phyloP scores from a whole-genome alignment of 2,113 vertebrate genomes.

The Chrysochloris asiatica region DNA sequence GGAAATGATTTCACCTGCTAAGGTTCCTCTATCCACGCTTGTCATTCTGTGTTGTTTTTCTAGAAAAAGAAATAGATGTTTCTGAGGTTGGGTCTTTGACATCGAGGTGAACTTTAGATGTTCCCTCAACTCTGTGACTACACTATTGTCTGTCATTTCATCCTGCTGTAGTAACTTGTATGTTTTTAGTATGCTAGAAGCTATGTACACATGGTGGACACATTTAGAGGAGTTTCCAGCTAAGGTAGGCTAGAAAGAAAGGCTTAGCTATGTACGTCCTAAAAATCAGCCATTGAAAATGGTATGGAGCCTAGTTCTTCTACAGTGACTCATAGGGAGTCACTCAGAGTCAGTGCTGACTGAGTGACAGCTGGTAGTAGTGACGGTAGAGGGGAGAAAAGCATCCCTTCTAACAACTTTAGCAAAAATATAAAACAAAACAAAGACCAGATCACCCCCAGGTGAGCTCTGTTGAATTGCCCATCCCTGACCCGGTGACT shows the following conservation, averaged over 20 bases:
- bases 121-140: neutral
- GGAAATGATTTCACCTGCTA: neutral
- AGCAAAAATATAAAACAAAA: neutral
- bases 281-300: neutral
- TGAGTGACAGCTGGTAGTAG: neutral
- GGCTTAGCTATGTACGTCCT: neutral
- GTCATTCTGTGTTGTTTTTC: neutral
- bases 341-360: neutral
- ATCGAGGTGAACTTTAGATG: neutral
- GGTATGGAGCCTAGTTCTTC: neutral
- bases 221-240: neutral
- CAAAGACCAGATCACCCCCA: neutral
- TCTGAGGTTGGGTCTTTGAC: neutral
- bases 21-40: rapidly evolving
- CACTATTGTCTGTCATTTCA: neutral
- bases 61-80: neutral
- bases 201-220: neutral
- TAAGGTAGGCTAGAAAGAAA: neutral
- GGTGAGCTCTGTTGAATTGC: neutral
- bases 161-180: neutral
- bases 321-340: neutral
- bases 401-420: neutral
- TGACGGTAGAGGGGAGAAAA: neutral
- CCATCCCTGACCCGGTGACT: neutral
- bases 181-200: neutral